A percentile compares a stretch with the other conserved stretches of the same genome.
These are phyloP conservation scores for Malthinus flaveolus DNA, from an alignment of 2,888 invertebrate species.

Conservation along the genomic window DNA sequence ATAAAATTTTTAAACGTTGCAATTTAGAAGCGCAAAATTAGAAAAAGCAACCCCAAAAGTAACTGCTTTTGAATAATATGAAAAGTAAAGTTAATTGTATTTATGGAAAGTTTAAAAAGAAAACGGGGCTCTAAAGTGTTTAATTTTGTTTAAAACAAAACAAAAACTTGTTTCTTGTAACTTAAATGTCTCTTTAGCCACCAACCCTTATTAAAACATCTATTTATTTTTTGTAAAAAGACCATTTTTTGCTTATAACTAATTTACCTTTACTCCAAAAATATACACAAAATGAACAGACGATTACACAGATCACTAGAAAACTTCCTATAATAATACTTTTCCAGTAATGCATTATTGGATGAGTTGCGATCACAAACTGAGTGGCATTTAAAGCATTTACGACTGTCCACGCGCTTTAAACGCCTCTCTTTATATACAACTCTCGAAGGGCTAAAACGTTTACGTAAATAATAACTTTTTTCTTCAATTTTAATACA, in stretches of 20 bases:
- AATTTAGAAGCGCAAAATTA: too few relatives aligned
- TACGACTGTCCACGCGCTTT: constrained; percentile 5
- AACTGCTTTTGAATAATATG: too few relatives aligned
- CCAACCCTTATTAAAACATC: too few relatives aligned
- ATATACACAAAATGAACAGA: constrained; percentile 7
- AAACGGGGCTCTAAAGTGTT: too few relatives aligned
- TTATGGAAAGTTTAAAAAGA: too few relatives aligned
- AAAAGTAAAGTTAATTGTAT: too few relatives aligned
- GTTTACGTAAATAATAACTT: not conserved
- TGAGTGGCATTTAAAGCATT: not conserved
- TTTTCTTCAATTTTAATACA: not conserved
- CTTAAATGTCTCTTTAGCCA: too few relatives aligned
- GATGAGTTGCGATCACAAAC: not conserved
- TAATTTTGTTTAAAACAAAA: too few relatives aligned
- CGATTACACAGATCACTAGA: constrained; percentile 9
- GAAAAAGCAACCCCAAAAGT: too few relatives aligned
- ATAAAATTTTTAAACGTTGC: too few relatives aligned
- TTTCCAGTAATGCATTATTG: constrained; percentile 16
- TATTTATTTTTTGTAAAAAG: not conserved
- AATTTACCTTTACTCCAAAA: constrained; percentile 16
- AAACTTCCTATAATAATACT: constrained; percentile 8
- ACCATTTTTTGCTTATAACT: not conserved
- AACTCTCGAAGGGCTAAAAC: not conserved
- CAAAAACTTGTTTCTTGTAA: too few relatives aligned
- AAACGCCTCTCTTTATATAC: not conserved